Evolutionary conservation across 2,797 vertebrate species (phyloP), one percentile per base, ranked within the genome.

Genomic region (Liparis tanakae): DNA sequence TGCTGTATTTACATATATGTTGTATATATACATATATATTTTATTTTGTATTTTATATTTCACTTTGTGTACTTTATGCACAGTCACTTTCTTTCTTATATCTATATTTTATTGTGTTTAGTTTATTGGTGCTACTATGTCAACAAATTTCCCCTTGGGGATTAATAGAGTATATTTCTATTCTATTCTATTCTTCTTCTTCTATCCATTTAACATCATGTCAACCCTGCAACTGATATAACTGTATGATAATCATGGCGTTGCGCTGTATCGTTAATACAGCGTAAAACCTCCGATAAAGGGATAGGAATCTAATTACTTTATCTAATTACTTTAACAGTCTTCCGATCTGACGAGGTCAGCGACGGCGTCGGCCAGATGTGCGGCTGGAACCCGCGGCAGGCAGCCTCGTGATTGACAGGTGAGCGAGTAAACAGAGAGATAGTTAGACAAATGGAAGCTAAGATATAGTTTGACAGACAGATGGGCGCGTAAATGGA

Each of bases 371-470:
- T 80, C 80, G 85, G 76, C 70, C 72, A 80, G 78, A 85, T 41
- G 69, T 78, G 78, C 55, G 56, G 60, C 64, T 48, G 76, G 59
- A 81, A 85, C 71, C 81, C 79, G 80, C 54, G 36, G 70, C 82
- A 87, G 79, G 85, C 79, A 84, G 80, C 73, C 36, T 4, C 76
- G 57, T 94, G 94, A 95, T 88, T 94, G 94, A 94, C 94, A 94
- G 93, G 79, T 79, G 87, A 91, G 89, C 79, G 86, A 90, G 88
- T 82, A 90, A 91, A 93, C 86, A 85, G 84, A 89, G 90, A 92
- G 90, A 92, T 94, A 92, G 91, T 94, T 95, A 91, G 93, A 95
- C 94, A 93, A 95, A 95, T 94, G 92, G 92, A 93, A 87, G 87
- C 85, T 88, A 91, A 93, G 88, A 95, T 95, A 93, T 91, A 94